phyloP scores from a whole-genome alignment of 2,888 invertebrate genomes.

The Chironomus tentans region DNA sequence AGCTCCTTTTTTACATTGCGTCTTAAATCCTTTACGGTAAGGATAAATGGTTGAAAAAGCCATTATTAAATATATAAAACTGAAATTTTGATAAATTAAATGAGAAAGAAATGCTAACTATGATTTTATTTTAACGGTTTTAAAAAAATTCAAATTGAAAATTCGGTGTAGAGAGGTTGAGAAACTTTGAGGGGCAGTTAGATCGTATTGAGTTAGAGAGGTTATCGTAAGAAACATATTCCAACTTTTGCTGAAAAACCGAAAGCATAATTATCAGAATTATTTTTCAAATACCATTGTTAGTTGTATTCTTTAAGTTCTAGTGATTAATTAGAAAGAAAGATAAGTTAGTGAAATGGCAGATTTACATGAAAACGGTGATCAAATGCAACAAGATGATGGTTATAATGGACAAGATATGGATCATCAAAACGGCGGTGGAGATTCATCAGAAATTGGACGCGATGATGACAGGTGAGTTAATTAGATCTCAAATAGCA shows the following conservation, averaged over 20 bases:
- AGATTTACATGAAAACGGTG: conserved; percentile 22
- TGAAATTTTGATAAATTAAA: too few relatives aligned
- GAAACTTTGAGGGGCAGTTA: not conserved
- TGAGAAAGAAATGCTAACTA: too few relatives aligned
- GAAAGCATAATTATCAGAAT: not conserved
- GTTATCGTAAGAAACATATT: not conserved
- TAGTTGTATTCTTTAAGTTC: conserved; percentile 25
- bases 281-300: not conserved
- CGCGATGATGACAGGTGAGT: conserved; percentile 74
- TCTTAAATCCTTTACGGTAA: too few relatives aligned
- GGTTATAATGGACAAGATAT: conserved; percentile 51
- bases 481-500: not conserved
- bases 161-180: not conserved
- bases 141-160: not conserved
- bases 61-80: too few relatives aligned
- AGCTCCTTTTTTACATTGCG: too few relatives aligned
- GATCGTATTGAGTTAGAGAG: not conserved
- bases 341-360: conserved; percentile 14
- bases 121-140: too few relatives aligned
- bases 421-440: conserved; percentile 54
- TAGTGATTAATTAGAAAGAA: conserved; percentile 24
- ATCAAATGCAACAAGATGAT: conserved; percentile 16
- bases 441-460: conserved; percentile 37
- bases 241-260: not conserved
- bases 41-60: too few relatives aligned